Base-by-base conservation (phyloP, 2,797 vertebrate genomes). In the Eremophila alpestris region DNA sequence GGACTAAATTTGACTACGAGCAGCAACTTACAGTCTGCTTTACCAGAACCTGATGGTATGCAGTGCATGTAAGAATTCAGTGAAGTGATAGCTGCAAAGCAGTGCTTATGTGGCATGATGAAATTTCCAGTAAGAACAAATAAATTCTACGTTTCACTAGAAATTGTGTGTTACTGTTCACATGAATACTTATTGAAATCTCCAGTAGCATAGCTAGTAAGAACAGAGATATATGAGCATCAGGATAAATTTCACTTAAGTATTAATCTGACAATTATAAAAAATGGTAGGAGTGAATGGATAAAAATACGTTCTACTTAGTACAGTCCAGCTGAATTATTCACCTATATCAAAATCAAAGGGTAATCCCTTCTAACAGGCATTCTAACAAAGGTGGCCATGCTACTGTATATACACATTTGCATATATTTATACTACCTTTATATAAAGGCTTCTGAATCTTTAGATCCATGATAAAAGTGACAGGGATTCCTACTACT, bases 241-340 rank as follows among this genome's bases (percentile, higher is more conserved):
- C 52, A 93, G 91, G 92, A 89, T 95, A 93, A 93, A 63, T 94
- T 87, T 93, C 83, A 90, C 67, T 86, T 83, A 94, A 87, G 70
- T 92, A 94, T 93, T 95, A 95, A 96, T 96, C 92, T 95, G 90
- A 94, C 80, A 73, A 69, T 65, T 90, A 85, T 92, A 96, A 97
- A 94, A 97, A 97, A 97, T 74, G 71, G 64, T 89, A 94, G 59
- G 92, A 96, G 95, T 93, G 94, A 95, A 95, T 94, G 93, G 95
- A 95, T 96, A 97, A 95, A 97, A 97, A 97, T 95, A 91, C 16
- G 77, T 97, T 88, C 96, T 97, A 95, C 90, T 95, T 95, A 94
- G 94, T 97, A 97, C 96, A 98, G 97, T 97, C 97, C 97, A 97
- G 97, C 97, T 98, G 97, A 97, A 96, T 89, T 95, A 96, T 97